phyloP scores from a whole-genome alignment of 1,140 invertebrate genomes.

The Gonatopus flavifemur region DNA sequence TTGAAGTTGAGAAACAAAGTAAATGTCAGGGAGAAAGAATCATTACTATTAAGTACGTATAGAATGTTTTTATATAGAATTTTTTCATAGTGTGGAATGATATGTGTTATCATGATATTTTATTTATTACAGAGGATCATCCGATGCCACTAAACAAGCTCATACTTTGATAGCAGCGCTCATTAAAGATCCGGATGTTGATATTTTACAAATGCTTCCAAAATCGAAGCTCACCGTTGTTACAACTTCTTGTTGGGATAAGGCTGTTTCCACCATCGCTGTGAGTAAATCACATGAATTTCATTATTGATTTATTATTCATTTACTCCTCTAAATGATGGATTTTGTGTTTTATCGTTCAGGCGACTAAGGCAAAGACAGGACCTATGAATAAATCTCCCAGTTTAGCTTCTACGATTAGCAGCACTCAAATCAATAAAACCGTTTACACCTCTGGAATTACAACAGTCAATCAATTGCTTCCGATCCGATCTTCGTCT shows the following conservation, averaged over 20 bases:
- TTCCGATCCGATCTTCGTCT: conserved; percentile 47
- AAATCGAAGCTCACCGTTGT: conserved; percentile 63
- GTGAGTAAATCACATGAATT: conserved; percentile 28
- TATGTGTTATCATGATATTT: conserved; percentile 4
- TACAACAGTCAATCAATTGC: conserved; percentile 48
- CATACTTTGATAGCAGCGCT: conserved; percentile 81
- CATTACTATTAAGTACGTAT: conserved; percentile 87
- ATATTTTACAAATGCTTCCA: conserved; percentile 82
- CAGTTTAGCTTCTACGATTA: conserved; percentile 38
- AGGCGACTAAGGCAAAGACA: conserved; percentile 49
- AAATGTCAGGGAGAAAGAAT: conserved; percentile 92
- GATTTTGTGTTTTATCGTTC: conserved; percentile 10
- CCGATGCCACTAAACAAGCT: conserved; percentile 88
- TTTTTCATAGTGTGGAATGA: background rate
- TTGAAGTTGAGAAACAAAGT: conserved; percentile 96
- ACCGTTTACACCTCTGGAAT: conserved; percentile 40
- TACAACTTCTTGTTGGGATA: conserved; percentile 62
- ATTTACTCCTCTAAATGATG: conserved; percentile 7
- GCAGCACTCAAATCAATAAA: conserved; percentile 42
- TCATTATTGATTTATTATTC: background rate
- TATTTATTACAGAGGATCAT: conserved; percentile 72
- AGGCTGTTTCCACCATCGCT: conserved; percentile 53
- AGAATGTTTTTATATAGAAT: background rate
- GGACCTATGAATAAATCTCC: conserved; percentile 45
- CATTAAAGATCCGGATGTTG: conserved; percentile 91